Conservation (phyloP, 2,888 invertebrate genomes). For the Sepiola atlantica region DNA sequence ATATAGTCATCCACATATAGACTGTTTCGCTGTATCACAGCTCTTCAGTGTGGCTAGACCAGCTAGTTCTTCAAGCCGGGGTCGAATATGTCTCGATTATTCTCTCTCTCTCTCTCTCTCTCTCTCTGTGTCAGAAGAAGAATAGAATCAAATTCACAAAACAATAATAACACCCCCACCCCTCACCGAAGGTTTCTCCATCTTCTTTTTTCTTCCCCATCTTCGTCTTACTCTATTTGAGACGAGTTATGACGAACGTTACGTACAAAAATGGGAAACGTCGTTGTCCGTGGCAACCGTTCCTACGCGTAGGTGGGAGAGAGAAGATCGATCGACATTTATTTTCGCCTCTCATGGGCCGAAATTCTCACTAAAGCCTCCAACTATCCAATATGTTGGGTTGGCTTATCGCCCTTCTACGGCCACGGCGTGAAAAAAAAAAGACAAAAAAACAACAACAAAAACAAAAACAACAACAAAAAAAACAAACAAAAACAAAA, state of each 20-base stretch:
- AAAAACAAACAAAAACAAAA: neutral
- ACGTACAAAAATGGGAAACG: conserved; percentile 17
- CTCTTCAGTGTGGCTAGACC: neutral
- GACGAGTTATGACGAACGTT: neutral
- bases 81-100: too few species aligned
- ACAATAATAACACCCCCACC: too few species aligned
- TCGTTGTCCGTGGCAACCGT: neutral
- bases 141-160: too few species aligned
- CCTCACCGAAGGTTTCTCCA: too few species aligned
- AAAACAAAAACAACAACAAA: neutral
- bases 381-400: conserved; percentile 24
- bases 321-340: neutral
- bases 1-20: too few species aligned
- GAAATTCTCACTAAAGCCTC: conserved; percentile 9
- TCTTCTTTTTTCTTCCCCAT: too few species aligned
- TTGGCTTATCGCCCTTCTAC: neutral
- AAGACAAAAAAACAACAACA: neutral
- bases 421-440: neutral
- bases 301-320: neutral
- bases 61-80: too few species aligned
- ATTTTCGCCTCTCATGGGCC: conserved; percentile 32
- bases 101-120: too few species aligned
- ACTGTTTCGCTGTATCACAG: too few species aligned
- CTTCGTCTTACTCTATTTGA: too few species aligned
- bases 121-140: too few species aligned